These are phyloP conservation scores for Aporophyla nigra DNA, from an alignment of 2,888 invertebrate species.

Conservation along the genomic window DNA sequence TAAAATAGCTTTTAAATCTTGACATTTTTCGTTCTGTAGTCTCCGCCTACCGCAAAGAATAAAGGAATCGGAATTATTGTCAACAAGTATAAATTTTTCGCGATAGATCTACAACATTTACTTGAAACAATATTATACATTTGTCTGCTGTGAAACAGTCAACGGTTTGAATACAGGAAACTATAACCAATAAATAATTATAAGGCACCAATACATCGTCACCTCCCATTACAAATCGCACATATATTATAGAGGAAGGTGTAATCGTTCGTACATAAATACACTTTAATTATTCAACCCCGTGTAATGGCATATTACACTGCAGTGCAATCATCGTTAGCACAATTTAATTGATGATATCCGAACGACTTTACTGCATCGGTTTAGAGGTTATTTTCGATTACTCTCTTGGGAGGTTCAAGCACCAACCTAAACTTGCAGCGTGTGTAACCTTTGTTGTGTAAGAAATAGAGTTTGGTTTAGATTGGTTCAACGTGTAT, in stretches of 20 bases:
- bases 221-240: constrained; percentile 27
- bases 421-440: constrained; percentile 19
- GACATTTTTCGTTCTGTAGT: no score
- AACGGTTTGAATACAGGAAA: background rate
- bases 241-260: constrained; percentile 39
- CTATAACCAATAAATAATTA: constrained; percentile 1
- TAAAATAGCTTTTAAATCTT: background rate
- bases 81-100: background rate
- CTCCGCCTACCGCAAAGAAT: background rate
- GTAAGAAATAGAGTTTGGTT: constrained; percentile 24
- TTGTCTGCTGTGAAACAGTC: background rate
- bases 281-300: constrained; percentile 61
- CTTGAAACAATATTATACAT: background rate
- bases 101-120: background rate
- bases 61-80: no score
- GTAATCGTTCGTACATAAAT: constrained; percentile 58
- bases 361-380: constrained; percentile 43
- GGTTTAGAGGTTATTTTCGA: constrained; percentile 53
- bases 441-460: constrained; percentile 25
- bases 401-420: constrained; percentile 37
- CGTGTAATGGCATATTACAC: constrained; percentile 55
- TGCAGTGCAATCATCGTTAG: constrained; percentile 65
- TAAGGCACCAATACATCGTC: constrained; percentile 10
- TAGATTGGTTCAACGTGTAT: background rate
- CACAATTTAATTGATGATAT: constrained; percentile 56